These are phyloP conservation scores for Eucidaris tribuloides DNA, from an alignment of 35 echinoderm and acorn worm species.

Conservation along the genomic window DNA sequence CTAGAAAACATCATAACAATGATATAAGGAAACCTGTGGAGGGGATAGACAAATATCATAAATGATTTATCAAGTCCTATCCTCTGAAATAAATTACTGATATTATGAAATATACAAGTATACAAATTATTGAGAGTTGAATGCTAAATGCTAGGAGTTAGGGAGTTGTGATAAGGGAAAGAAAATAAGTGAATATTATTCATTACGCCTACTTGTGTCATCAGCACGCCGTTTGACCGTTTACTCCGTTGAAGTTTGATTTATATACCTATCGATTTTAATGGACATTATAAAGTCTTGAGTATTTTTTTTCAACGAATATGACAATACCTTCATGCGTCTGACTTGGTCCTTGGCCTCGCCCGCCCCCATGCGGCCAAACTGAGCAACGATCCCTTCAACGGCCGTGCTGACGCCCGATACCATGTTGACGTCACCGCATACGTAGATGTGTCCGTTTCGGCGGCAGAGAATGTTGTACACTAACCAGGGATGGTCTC, in stretches of 20 bases:
- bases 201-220: too few relatives aligned
- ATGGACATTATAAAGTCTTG: neutral
- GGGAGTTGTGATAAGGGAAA: too few relatives aligned
- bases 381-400: constrained; percentile 37
- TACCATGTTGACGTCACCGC: constrained; percentile 67
- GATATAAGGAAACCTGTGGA: too few relatives aligned
- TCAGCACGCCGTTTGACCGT: too few relatives aligned
- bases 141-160: too few relatives aligned
- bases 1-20: too few relatives aligned
- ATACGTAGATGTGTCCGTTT: constrained; percentile 60
- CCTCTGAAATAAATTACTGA: too few relatives aligned
- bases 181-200: too few relatives aligned
- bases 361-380: constrained; percentile 37
- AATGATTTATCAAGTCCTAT: too few relatives aligned
- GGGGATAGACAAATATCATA: too few relatives aligned
- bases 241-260: neutral
- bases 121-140: too few relatives aligned
- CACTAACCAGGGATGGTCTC: constrained; percentile 38
- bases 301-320: neutral
- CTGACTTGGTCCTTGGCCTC: constrained; percentile 33
- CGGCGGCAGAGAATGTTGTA: constrained; percentile 41
- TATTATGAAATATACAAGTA: too few relatives aligned
- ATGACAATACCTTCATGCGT: constrained; percentile 16
- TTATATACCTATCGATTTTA: neutral
- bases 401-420: constrained; percentile 44